Percentiles rank a stretch among this genome's conserved stretches.
Conservation (phyloP, 2,888 invertebrate genomes). For the Ochropleura leucogaster region DNA sequence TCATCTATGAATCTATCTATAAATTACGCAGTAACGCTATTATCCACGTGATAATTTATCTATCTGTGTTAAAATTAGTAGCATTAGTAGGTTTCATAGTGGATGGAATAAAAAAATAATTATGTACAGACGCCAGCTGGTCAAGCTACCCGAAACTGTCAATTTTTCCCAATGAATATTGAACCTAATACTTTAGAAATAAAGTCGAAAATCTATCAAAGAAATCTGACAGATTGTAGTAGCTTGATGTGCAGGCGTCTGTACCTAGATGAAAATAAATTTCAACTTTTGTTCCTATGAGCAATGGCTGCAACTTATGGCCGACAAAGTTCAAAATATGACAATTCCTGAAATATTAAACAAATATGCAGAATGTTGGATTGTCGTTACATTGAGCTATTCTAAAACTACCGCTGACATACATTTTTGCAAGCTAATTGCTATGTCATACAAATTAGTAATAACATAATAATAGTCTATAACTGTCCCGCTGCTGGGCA, state of each 20-base stretch:
- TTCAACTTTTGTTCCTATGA: not conserved
- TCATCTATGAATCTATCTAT: not conserved
- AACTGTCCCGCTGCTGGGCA: too few species aligned
- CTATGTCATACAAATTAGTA: not conserved
- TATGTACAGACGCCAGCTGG: too few species aligned
- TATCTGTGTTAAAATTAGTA: too few species aligned
- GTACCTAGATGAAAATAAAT: constrained; percentile 6
- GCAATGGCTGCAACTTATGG: not conserved
- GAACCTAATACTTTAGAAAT: too few species aligned
- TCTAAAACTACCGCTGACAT: not conserved
- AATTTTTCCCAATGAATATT: too few species aligned
- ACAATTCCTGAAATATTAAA: not conserved
- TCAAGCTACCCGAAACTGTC: too few species aligned
- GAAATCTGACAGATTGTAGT: too few species aligned
- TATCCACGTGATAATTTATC: too few species aligned
- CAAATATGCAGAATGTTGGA: not conserved
- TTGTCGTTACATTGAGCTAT: constrained; percentile 1
- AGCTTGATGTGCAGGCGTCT: too few species aligned
- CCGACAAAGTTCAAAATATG: not conserved
- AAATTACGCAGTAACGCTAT: not conserved
- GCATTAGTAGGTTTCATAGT: not conserved
- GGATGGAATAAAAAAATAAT: not conserved
- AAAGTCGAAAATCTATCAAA: too few species aligned
- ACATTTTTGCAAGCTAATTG: not conserved
- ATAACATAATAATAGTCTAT: not conserved